Evolutionary conservation across 2,113 vertebrate genomes (phyloP), one percentile per base, ranked within the genome.

Genomic region (Ancistrus triradiatus): DNA sequence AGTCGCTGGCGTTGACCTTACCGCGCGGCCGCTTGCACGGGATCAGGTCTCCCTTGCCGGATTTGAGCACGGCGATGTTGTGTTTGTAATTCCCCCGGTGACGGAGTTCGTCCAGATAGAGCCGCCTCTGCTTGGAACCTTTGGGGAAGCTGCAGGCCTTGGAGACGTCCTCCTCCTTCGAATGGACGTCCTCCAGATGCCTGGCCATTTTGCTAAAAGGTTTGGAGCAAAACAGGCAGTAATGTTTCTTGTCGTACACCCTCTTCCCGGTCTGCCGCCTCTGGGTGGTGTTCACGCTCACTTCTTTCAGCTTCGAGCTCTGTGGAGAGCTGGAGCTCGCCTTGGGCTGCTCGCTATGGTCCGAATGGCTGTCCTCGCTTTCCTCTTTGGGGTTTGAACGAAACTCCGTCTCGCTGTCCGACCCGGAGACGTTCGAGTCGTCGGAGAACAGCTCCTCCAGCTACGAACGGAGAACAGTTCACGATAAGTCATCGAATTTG

Each of bases 191-290:
- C 21, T 75, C 64, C 31, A 75, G 49, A 17, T 75, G 73, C 37
- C 73, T 44, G 8, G 73, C 46, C 8, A 76, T 72, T 50, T 75
- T 75, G 19, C 48, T 37, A 31, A 68, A 59, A 6, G 55, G 38
- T 50, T 59, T 44, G 1, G 15, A 33, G 44, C 73, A 75, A 11
- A 59, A 75, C 15, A 75, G 25, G 28, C 73, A 75, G 48, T 72
- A 65, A 13, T 72, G 60, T 15, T 65, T 72, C 43, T 75, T 75
- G 13, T 68, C 53, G 22, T 71, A 72, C 1, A 71, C 25, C 14
- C 65, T 50, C 27, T 35, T 46, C 3, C 66, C 66, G 2, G 61
- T 50, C 31, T 42, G 9, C 1, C 35, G 61, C 18, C 46, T 48
- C 40, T 44, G 19, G 1, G 58, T 61, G 15, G 15, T 61, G 42